Conservation (phyloP, 2,888 invertebrate genomes). For the Lasioglossum pauxillum region DNA sequence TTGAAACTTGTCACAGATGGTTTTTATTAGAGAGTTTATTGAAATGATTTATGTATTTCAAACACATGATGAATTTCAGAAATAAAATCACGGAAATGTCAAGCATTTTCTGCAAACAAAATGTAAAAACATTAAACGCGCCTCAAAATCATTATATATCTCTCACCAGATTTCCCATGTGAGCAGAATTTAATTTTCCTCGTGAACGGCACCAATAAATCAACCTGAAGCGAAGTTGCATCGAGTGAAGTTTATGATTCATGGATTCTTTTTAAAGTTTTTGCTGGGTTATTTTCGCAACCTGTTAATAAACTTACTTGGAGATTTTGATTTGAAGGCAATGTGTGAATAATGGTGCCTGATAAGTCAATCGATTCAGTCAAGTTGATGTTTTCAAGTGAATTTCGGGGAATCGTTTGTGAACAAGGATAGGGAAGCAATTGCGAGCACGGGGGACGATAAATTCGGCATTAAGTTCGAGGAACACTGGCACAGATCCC, state of each 20-base stretch:
- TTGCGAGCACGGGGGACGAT: neutral
- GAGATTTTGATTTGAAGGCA: neutral
- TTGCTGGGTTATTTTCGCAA: neutral
- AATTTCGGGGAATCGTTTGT: neutral
- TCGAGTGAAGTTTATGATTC: neutral
- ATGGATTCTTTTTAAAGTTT: neutral
- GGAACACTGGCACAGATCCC: slow-evolving; percentile 34
- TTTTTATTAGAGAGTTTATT: neutral
- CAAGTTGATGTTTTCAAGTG: neutral
- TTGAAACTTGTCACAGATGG: neutral
- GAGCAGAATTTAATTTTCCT: slow-evolving; percentile 2
- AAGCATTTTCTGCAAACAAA: neutral
- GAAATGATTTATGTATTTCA: neutral
- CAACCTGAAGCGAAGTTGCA: neutral
- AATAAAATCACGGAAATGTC: neutral
- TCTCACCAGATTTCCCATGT: neutral
- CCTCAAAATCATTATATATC: neutral
- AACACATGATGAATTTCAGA: neutral
- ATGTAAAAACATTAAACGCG: neutral
- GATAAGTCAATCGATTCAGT: neutral
- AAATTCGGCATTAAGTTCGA: slow-evolving; percentile 19
- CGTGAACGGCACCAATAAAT: neutral
- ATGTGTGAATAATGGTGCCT: neutral
- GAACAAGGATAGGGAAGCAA: neutral
- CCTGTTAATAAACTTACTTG: neutral